Base-by-base conservation (phyloP, 2,888 invertebrate genomes). In the Callyntrura guangdongensis region DNA sequence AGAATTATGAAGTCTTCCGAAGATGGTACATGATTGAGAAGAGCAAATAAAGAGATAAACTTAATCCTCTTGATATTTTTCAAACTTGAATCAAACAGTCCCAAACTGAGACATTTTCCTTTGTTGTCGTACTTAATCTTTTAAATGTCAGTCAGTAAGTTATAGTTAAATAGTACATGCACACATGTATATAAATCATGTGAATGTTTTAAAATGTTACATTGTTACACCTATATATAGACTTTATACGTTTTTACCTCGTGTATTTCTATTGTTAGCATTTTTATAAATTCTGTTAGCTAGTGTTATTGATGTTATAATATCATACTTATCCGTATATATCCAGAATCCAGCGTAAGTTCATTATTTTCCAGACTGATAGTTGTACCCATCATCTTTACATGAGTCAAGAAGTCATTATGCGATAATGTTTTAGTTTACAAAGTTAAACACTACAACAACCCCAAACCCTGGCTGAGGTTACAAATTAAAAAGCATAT, bases 291-390 rank as follows among this genome's bases (percentile, higher is more conserved):
- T 27, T 61, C n/a, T 81, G 61, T 59, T 81, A 64, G 56, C 25
- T 77, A 17, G 25, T 61, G n/a, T 61, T 20, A 69, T 64, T 11
- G 64, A n/a, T 22, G n/a, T 69, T 36, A 36, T 36, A 36, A 36
- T 36, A 36, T n/a, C n/a, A 36, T 36, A 36, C 36, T n/a, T n/a
- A 36, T 36, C 36, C 36, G 36, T 36, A 36, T 6, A 36, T 36
- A 36, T 36, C 36, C 36, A 36, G 36, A 36, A 36, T 36, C 36
- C 36, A 36, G 36, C 6, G 36, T 36, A 36, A 36, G 36, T 36
- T 36, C 36, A 36, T 56, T 74, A 49, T 59, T 64, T 82, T 82
- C 82, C 61, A 82, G 45, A 82, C 61, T 82, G 82, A 82, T 47
- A 14, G 22, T 14, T 20, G 82, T 82, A 82, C 82, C 82, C 82